A percentile compares a stretch with the other conserved stretches of the same genome.
phyloP scores from a whole-genome alignment of 2,797 vertebrate genomes.

The Sebastes taczanowskii region DNA sequence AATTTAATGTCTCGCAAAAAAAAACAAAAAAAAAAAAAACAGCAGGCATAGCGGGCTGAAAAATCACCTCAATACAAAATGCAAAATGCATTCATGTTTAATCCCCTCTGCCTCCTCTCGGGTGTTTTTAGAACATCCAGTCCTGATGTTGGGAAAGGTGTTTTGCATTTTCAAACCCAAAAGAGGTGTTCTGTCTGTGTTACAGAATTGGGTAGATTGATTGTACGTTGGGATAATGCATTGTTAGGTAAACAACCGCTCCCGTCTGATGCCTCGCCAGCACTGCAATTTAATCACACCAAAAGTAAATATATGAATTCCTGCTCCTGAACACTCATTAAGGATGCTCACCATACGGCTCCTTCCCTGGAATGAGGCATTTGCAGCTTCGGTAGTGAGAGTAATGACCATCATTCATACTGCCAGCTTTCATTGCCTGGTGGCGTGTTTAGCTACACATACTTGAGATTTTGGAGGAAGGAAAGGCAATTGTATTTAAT shows the following conservation, averaged over 20 bases:
- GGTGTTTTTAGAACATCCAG: slow-evolving; percentile 23
- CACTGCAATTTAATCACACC: slow-evolving; percentile 63
- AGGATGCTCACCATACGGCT: slow-evolving; percentile 61
- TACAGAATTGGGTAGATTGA: slow-evolving; percentile 38
- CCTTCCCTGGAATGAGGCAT: slow-evolving; percentile 65
- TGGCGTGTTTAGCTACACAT: slow-evolving; percentile 59
- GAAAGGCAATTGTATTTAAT: slow-evolving; percentile 68
- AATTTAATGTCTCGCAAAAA: slow-evolving; percentile 26
- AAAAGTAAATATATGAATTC: slow-evolving; percentile 69
- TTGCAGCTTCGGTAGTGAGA: slow-evolving; percentile 51
- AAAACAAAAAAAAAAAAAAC: background rate
- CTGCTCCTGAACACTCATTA: slow-evolving; percentile 64
- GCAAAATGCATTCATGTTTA: slow-evolving; percentile 50
- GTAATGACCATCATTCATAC: slow-evolving; percentile 71
- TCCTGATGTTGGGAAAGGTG: slow-evolving; percentile 23
- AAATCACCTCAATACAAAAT: slow-evolving; percentile 53
- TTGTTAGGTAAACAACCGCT: slow-evolving; percentile 65
- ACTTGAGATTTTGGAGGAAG: slow-evolving; percentile 56
- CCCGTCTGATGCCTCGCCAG: slow-evolving; percentile 35
- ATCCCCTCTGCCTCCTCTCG: slow-evolving; percentile 35
- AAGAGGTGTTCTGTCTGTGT: background rate
- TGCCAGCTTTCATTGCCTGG: slow-evolving; percentile 59
- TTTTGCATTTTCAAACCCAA: slow-evolving; percentile 17
- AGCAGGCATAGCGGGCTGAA: slow-evolving; percentile 9
- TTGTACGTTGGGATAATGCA: slow-evolving; percentile 38